These are phyloP conservation scores for Orthonyx spaldingii DNA, from an alignment of 2,113 vertebrate genomes.

Conservation along the genomic window DNA sequence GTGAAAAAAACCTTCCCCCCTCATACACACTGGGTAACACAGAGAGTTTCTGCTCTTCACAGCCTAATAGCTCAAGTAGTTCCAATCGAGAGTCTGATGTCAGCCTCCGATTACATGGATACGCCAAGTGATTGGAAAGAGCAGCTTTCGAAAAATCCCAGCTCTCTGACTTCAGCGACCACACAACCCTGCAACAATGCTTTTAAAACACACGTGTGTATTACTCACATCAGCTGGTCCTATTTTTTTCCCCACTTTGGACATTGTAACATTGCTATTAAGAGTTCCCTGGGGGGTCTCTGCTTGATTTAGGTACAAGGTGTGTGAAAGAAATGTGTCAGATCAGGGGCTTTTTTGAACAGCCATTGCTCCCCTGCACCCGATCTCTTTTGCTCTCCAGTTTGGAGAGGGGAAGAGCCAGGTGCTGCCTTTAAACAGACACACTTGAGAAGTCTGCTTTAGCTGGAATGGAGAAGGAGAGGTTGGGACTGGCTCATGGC, in stretches of 20 bases:
- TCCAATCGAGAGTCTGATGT: constrained; percentile 48
- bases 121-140: constrained; percentile 41
- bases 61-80: constrained; percentile 44
- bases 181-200: background rate
- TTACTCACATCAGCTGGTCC: background rate
- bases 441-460: background rate
- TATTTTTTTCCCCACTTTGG: background rate
- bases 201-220: background rate
- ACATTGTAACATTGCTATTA: background rate
- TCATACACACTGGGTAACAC: constrained; percentile 6
- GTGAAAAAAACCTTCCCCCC: background rate
- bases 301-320: background rate
- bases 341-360: background rate
- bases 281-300: background rate
- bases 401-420: background rate
- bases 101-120: constrained; percentile 29
- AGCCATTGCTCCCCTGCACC: fast-evolving
- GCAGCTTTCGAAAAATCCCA: background rate
- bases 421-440: background rate
- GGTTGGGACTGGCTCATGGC: fast-evolving
- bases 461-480: background rate
- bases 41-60: constrained; percentile 54
- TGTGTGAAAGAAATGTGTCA: background rate
- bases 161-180: background rate
- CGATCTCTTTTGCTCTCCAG: background rate